Conservation (phyloP, 2,888 invertebrate species). For the Cetonia aurata region DNA sequence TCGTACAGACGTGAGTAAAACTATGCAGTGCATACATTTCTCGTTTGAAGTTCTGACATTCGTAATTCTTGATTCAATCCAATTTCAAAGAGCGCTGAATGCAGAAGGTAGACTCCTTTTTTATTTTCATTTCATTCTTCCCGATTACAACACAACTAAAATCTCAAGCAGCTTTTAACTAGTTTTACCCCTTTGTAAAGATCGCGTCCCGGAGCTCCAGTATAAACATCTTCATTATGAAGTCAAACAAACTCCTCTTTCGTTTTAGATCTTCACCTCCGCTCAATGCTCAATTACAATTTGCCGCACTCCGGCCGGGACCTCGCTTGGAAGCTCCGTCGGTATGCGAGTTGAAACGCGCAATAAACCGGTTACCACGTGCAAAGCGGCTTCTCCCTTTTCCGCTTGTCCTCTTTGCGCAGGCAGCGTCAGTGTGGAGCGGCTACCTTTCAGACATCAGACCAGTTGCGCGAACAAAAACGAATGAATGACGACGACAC, state of each 20-base stretch:
- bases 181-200: not conserved
- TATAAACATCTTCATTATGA: conserved; percentile 23
- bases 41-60: no score
- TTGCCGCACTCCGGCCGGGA: conserved; percentile 8
- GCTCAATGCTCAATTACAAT: conserved; percentile 22
- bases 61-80: no score
- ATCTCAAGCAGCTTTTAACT: not conserved
- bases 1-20: no score
- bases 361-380: conserved; percentile 30
- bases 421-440: conserved; percentile 6
- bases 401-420: not conserved
- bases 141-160: not conserved
- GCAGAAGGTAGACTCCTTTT: not conserved
- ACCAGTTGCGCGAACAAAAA: conserved; percentile 14
- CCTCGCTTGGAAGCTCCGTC: conserved; percentile 1
- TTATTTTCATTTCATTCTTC: not conserved
- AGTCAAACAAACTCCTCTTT: conserved; percentile 23
- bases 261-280: conserved; percentile 8
- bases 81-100: no score
- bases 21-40: no score
- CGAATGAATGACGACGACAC: conserved; percentile 8
- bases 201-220: not conserved
- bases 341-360: conserved; percentile 32
- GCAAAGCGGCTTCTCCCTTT: conserved; percentile 12
- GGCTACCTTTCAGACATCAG: conserved; percentile 7